Conservation (phyloP, 2,888 invertebrate species). For the Ichneumoninae sp. region DNA sequence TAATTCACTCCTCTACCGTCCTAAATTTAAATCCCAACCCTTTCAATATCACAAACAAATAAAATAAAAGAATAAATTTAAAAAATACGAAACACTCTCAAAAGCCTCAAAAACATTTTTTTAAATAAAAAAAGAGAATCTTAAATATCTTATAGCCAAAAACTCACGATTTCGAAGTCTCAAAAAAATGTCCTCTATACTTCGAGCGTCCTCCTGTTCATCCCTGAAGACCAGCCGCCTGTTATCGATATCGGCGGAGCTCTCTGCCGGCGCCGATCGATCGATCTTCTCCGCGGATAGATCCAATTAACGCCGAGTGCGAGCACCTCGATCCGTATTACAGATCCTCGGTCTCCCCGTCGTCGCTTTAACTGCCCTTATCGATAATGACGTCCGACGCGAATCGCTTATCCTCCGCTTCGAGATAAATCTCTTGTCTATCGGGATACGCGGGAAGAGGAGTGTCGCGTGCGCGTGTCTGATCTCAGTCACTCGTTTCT, state of each 20-base stretch:
- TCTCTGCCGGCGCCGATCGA: slow-evolving; percentile 27
- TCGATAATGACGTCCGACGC: not conserved
- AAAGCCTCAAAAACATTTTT: not conserved
- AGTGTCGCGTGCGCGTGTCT: slow-evolving; percentile 65
- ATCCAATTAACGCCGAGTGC: slow-evolving; percentile 29
- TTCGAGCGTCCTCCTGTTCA: slow-evolving; percentile 20
- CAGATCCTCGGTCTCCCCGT: not conserved
- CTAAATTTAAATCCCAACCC: not conserved
- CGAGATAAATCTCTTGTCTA: slow-evolving; percentile 43
- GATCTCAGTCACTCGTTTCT: slow-evolving; percentile 61
- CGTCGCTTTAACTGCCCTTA: not conserved
- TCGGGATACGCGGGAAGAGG: slow-evolving; percentile 48
- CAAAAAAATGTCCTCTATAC: slow-evolving; percentile 10
- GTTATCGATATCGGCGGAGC: slow-evolving; percentile 29
- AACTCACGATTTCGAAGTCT: slow-evolving; percentile 52
- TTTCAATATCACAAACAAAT: not conserved
- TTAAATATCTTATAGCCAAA: not conserved
- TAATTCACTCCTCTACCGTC: not conserved
- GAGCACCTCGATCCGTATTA: not conserved
- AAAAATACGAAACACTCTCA: not conserved
- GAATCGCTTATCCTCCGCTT: not conserved
- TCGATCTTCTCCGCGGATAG: slow-evolving; percentile 40
- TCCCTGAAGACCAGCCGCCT: slow-evolving; percentile 15
- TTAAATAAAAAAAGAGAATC: not conserved
- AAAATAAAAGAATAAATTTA: slow-evolving; percentile 9